Base-by-base conservation (phyloP, 2,888 invertebrate genomes). In the Aspidapion aeneum region DNA sequence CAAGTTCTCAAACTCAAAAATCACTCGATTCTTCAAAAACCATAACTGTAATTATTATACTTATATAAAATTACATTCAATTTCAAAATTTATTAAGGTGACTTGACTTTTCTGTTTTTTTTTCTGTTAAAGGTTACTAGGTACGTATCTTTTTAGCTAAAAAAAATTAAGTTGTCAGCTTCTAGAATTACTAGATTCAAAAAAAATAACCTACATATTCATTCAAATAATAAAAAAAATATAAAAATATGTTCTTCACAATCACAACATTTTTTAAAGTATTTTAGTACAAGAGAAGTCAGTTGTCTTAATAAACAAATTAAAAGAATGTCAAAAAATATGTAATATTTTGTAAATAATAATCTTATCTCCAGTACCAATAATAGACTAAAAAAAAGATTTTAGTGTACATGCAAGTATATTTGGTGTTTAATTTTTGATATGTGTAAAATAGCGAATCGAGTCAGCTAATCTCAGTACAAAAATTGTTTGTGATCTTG, bases 351-450 rank as follows among this genome's bases (percentile, higher is more conserved):
- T 78, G 75, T 78, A 78, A 71, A 67, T 60, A 60, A 76, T 78
- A 78, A 72, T 77, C 77, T 77, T 76, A 65, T 70, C 76, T 74
- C 77, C 78, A 74, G n/a, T n/a, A n/a, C n/a, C n/a, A 71, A 74
- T 77, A 78, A 78, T 78, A 79, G 78, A 72, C 73, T 73, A 51
- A 60, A n/a, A n/a, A 58, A 66, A 73, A 64, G 63, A 72, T 70
- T 72, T n/a, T 71, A 74, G 73, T 75, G 74, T 71, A 70, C 71
- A 65, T 77, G 76, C 78, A 78, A 77, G 75, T 74, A 62, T 65
- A 75, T 72, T 78, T 67, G 78, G 75, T 78, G 77, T 78, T 78
- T n/a, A 65, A 74, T 74, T 75, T 75, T 74, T 71, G 66, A 75
- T 71, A 73, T 74, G 73, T 63, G 67, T 69, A 72, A 71, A 77